These are phyloP conservation scores for Charaxes varanes DNA, from an alignment of 1,140 invertebrate genomes.

Conservation along the genomic window DNA sequence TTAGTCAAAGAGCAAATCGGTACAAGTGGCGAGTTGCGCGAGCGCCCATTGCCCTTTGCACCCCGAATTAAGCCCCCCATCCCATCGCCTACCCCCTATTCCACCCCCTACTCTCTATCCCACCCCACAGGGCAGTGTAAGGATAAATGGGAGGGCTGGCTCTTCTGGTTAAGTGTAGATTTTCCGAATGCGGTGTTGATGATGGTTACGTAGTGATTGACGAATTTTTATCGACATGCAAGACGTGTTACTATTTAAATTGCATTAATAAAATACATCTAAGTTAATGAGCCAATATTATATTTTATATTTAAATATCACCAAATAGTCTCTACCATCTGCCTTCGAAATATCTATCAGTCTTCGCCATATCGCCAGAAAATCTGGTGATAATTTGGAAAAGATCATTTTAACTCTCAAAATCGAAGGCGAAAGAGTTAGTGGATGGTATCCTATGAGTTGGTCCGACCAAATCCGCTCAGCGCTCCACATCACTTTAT, in stretches of 20 bases:
- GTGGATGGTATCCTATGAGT: too few species aligned
- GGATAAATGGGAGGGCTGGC: slow-evolving; percentile 72
- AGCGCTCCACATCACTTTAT: too few species aligned
- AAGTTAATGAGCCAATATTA: too few species aligned
- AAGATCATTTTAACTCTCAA: too few species aligned
- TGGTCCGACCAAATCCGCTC: too few species aligned
- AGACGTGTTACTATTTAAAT: neutral
- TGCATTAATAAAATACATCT: too few species aligned
- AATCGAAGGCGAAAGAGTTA: too few species aligned
- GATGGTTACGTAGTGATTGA: slow-evolving; percentile 48
- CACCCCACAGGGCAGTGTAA: slow-evolving; percentile 63
- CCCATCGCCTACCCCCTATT: slow-evolving; percentile 9
- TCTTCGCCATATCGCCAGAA: too few species aligned
- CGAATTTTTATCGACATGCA: slow-evolving; percentile 32
- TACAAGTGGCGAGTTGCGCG: slow-evolving; percentile 48
- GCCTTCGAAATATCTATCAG: too few species aligned
- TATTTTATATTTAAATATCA: too few species aligned
- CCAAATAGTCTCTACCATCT: too few species aligned
- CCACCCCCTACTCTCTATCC: slow-evolving; percentile 14
- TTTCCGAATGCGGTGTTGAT: slow-evolving; percentile 74
- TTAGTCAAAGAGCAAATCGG: slow-evolving; percentile 50
- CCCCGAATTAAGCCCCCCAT: slow-evolving; percentile 41
- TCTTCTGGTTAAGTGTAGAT: slow-evolving; percentile 74
- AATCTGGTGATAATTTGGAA: too few species aligned
- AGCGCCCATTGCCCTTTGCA: slow-evolving; percentile 61